phyloP scores from a whole-genome alignment of 1,140 invertebrate species.

The Subanguina moxae region DNA sequence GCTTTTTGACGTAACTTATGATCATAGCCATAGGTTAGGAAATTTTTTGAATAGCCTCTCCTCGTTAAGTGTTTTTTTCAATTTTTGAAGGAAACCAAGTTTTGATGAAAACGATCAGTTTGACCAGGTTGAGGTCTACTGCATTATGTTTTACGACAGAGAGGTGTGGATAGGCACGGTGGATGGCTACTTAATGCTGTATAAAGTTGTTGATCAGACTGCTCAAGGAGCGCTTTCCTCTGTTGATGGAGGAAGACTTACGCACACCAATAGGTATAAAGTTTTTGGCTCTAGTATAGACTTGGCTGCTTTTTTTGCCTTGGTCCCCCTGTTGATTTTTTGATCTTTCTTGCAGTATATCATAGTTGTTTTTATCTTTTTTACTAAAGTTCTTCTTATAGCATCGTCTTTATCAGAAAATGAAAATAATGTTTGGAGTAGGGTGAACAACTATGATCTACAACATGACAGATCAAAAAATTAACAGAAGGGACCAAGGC shows the following conservation, averaged over 20 bases:
- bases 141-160: constrained; percentile 60
- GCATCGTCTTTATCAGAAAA: too few relatives aligned
- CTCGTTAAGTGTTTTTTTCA: neutral
- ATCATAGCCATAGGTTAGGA: constrained; percentile 61
- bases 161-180: constrained; percentile 64
- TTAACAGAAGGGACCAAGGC: too few relatives aligned
- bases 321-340: too few relatives aligned
- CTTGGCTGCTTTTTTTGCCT: neutral
- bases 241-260: neutral
- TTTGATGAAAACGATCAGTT: constrained; percentile 55
- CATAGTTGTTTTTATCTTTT: too few relatives aligned
- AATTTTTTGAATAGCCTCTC: neutral
- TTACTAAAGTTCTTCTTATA: too few relatives aligned
- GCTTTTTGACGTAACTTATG: constrained; percentile 63
- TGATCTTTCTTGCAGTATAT: too few relatives aligned
- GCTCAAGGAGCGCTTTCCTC: neutral
- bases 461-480: too few relatives aligned
- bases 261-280: neutral
- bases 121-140: constrained; percentile 60
- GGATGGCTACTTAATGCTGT: constrained; percentile 64
- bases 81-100: constrained; percentile 36
- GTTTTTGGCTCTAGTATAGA: too few relatives aligned
- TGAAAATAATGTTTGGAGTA: too few relatives aligned
- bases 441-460: too few relatives aligned
- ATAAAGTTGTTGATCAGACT: constrained; percentile 49